phyloP scores from a whole-genome alignment of 2,113 vertebrate genomes.

The Haplochromis vanheusdeni region DNA sequence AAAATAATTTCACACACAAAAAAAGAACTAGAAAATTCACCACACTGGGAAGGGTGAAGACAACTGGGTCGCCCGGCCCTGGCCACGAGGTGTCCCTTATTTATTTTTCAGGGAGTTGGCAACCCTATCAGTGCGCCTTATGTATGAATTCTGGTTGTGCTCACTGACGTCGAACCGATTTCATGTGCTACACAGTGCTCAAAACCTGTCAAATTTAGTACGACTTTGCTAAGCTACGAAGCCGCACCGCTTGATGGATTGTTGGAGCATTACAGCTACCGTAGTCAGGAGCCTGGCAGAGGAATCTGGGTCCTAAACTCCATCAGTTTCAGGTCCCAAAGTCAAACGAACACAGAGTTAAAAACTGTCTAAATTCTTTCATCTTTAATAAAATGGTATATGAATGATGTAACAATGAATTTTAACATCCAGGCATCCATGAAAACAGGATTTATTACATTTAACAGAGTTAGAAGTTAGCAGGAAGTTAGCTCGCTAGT shows the following conservation, averaged over 20 bases:
- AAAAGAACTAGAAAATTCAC: too few relatives aligned
- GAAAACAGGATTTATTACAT: rapidly evolving
- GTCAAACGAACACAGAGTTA: neutral
- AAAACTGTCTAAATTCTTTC: neutral
- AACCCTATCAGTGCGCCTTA: too few relatives aligned
- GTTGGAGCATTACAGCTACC: rapidly evolving
- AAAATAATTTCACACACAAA: too few relatives aligned
- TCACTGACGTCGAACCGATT: rapidly evolving
- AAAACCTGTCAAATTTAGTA: neutral
- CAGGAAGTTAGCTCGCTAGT: rapidly evolving
- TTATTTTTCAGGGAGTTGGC: too few relatives aligned
- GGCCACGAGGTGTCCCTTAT: too few relatives aligned
- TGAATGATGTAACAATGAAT: rapidly evolving
- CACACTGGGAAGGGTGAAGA: too few relatives aligned
- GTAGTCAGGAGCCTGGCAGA: rapidly evolving
- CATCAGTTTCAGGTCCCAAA: rapidly evolving
- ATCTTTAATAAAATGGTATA: rapidly evolving
- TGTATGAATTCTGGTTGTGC: neutral
- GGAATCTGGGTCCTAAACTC: neutral
- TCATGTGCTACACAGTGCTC: rapidly evolving
- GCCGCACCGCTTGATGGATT: rapidly evolving
- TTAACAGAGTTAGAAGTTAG: neutral
- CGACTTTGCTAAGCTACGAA: rapidly evolving
- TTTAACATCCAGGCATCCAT: neutral
- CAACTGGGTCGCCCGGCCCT: too few relatives aligned